Percentiles rank a stretch among this genome's conserved stretches.
These are phyloP conservation scores for Pediacus dermestoides DNA, from an alignment of 2,888 invertebrate species.

Conservation along the genomic window DNA sequence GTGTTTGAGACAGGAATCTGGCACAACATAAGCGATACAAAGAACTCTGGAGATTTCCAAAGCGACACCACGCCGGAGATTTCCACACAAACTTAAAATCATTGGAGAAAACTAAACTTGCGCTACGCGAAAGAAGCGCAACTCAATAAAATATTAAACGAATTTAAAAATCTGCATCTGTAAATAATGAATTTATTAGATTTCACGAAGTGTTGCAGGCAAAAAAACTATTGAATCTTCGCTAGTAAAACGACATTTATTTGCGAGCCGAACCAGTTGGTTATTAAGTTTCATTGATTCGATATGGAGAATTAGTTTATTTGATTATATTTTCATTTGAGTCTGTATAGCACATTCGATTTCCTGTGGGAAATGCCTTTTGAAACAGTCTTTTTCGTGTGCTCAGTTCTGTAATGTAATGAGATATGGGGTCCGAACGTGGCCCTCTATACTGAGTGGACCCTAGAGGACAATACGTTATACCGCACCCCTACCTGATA, in stretches of 20 bases:
- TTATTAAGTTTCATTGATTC: constrained; percentile 33
- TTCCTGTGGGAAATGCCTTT: constrained; percentile 38
- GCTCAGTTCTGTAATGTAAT: constrained; percentile 32
- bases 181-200: constrained; percentile 1
- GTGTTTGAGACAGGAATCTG: too few relatives aligned
- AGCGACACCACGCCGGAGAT: too few relatives aligned
- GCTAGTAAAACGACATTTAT: background rate
- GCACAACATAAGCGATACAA: too few relatives aligned
- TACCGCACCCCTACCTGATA: constrained; percentile 10
- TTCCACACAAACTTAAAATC: too few relatives aligned
- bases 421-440: constrained; percentile 32
- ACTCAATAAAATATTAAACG: background rate
- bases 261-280: background rate
- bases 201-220: too few relatives aligned
- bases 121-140: background rate
- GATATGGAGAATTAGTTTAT: constrained; percentile 41
- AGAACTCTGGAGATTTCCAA: too few relatives aligned
- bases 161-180: constrained; percentile 1
- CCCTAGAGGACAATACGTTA: constrained; percentile 28
- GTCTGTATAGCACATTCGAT: constrained; percentile 39
- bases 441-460: constrained; percentile 29
- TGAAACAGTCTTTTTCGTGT: constrained; percentile 27
- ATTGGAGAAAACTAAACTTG: background rate
- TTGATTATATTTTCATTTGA: constrained; percentile 43
- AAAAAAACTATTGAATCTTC: background rate